Conservation (phyloP, 2,888 invertebrate species). For the Clistopyga incitator region DNA sequence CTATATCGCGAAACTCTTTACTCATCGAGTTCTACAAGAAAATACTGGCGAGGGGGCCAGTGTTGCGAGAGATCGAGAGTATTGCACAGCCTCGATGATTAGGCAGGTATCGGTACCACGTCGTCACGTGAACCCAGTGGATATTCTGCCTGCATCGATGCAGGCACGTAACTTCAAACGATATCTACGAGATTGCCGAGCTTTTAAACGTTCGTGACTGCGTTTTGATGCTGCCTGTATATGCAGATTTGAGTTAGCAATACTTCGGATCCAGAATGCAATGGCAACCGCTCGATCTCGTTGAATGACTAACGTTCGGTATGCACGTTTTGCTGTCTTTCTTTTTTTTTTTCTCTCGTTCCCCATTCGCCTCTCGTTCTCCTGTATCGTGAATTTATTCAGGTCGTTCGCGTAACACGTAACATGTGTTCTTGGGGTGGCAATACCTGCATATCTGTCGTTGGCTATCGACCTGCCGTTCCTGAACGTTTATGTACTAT, state of each 20-base stretch:
- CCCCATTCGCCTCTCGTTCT: not conserved
- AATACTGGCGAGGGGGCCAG: not conserved
- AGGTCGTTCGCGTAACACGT: slow-evolving; percentile 56
- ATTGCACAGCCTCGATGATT: slow-evolving; percentile 41
- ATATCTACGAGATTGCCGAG: slow-evolving; percentile 5
- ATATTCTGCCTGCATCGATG: slow-evolving; percentile 2
- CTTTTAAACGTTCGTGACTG: slow-evolving; percentile 54
- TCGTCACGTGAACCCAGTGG: not conserved
- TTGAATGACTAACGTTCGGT: slow-evolving; percentile 63
- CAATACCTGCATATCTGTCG: slow-evolving; percentile 67
- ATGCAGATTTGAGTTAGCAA: slow-evolving; percentile 11
- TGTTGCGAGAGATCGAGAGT: slow-evolving; percentile 35
- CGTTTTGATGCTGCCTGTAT: not conserved
- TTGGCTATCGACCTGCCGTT: slow-evolving; percentile 62
- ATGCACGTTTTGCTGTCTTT: slow-evolving; percentile 64
- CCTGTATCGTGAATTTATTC: slow-evolving; percentile 52
- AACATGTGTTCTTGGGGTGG: slow-evolving; percentile 61
- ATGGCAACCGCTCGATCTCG: slow-evolving; percentile 21
- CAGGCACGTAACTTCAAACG: slow-evolving; percentile 15
- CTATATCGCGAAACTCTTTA: no score
- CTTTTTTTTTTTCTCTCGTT: not conserved
- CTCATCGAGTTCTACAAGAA: no score
- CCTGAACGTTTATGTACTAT: slow-evolving; percentile 26
- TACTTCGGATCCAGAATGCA: not conserved
- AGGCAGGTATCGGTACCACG: slow-evolving; percentile 18